Evolutionary conservation across 2,888 invertebrate species (phyloP), one percentile per base, ranked within the genome.

Genomic region (Drosophila cyrtoloma): DNA sequence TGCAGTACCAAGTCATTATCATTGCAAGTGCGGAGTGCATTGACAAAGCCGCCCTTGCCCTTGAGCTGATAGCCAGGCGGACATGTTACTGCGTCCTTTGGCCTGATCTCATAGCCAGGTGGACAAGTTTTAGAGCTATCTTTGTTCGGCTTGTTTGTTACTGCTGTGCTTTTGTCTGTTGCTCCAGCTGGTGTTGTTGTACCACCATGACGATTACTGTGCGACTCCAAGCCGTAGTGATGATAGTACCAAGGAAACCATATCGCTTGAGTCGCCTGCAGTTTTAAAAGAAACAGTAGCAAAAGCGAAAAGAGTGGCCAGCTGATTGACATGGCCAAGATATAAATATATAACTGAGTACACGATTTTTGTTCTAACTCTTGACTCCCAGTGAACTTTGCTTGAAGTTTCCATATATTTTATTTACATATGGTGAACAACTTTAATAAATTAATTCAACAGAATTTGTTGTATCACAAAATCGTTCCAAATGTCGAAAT

Each of bases 1-100:
- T 94, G 94, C 64, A 92, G 78, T 82, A 95, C 91, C 50, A 95
- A 75, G 67, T 92, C 91, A 78, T 95, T 94, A 76, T 93, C 93
- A 75, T 93, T 92, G 81, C 94, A 94, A 32, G 71, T 28, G 0
- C 66, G 69, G 33, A 0, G 16, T 35, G 10, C 35, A 3, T 1
- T 1, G 16, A 1, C 9, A 3, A 12, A 4, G 5, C 33, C 19
- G 3, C 4, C 7, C 2, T 50, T 47, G 16, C 35, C 12, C 44
- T 68, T 77, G 0, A 53, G 35, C 52, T 71, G 63, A 42, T 77
- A 84, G 9, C 82, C 82, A 1, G 82, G 84, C 14, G 79, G 81
- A 47, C 85, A 83, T 19, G 75, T 71, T 14, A 5, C 64, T 10
- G 33, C 0, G 5, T 3, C 19, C 67, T 42, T 58, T 3, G 52